phyloP scores from a whole-genome alignment of 2,797 vertebrate species.

The Danio choprae region DNA sequence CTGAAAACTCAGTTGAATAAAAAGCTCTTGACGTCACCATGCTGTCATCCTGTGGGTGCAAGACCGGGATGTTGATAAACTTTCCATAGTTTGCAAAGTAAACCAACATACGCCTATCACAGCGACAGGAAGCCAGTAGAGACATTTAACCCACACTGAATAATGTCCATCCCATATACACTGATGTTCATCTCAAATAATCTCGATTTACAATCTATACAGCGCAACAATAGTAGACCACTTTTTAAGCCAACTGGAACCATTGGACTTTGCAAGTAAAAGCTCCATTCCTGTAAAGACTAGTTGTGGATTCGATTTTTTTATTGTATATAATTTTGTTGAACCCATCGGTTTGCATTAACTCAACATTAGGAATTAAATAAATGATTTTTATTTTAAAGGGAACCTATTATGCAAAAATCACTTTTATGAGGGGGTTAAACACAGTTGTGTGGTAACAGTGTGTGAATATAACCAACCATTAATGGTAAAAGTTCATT shows the following conservation, averaged over 20 bases:
- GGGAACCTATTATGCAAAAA: too few relatives aligned
- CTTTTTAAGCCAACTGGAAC: neutral
- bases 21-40: constrained; percentile 62
- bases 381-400: too few relatives aligned
- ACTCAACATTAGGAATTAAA: too few relatives aligned
- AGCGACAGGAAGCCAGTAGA: constrained; percentile 13
- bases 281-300: too few relatives aligned
- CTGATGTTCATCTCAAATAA: neutral
- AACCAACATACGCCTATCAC: constrained; percentile 9
- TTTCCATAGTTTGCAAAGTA: constrained; percentile 21
- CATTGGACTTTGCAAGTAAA: neutral
- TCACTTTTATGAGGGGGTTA: too few relatives aligned
- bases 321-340: too few relatives aligned
- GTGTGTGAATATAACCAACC: too few relatives aligned
- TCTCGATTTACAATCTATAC: neutral
- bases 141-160: neutral
- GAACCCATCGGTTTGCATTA: too few relatives aligned
- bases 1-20: constrained; percentile 63
- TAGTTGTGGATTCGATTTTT: too few relatives aligned
- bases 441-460: too few relatives aligned
- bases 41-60: constrained; percentile 22
- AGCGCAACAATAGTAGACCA: neutral
- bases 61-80: constrained; percentile 52
- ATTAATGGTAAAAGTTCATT: too few relatives aligned
- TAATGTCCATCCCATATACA: neutral